Evolutionary conservation across 92 coral and sea anemone species (phyloP), one percentile per base, ranked within the genome.

Genomic region (Bergia puertoricense): DNA sequence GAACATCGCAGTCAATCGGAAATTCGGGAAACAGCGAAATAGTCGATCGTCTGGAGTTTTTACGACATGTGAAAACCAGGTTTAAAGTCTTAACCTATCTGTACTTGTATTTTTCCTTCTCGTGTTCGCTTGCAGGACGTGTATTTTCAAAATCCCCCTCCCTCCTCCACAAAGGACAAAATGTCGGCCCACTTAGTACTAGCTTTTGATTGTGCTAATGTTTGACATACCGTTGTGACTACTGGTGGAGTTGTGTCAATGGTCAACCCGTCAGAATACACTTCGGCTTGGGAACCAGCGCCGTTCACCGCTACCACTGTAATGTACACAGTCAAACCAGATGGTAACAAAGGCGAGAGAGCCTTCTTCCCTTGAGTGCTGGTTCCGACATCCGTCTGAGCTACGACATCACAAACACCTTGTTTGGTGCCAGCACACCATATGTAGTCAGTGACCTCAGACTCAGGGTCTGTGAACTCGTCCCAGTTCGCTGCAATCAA

Each of bases 401-500:
- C 88, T 10, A 96, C 84, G 38, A 96, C 87, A 86, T 96, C 98
- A 81, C 98, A 96, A 38, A 91, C 80, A 16, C 98, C 97, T 80
- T 75, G 80, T 7, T 81, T 77, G n/a, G 95, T 96, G 4, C 98
- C 98, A 1, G 97, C 98, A 65, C 97, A 96, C 92, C 92, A 89
- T 44, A 89, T 85, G 91, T 91, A 96, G 62, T 88, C 81, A 16
- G 46, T 85, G 51, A 96, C 84, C 18, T 92, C 94, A 41, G 98
- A 94, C 79, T 96, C 98, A 18, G 90, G 76, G 71, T 96, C 98
- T 43, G 76, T 11, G 83, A 90, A 96, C 85, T 93, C 93, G 56
- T 96, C 98, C 98, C 98, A 96, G 92, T 91, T 94, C 14, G 91
- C 94, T 54, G 90, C 78, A n/a, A 96, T 88, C 56, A 85, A 89